These are phyloP conservation scores for Saturnia japonica DNA, from an alignment of 2,888 invertebrate species.

Conservation along the genomic window DNA sequence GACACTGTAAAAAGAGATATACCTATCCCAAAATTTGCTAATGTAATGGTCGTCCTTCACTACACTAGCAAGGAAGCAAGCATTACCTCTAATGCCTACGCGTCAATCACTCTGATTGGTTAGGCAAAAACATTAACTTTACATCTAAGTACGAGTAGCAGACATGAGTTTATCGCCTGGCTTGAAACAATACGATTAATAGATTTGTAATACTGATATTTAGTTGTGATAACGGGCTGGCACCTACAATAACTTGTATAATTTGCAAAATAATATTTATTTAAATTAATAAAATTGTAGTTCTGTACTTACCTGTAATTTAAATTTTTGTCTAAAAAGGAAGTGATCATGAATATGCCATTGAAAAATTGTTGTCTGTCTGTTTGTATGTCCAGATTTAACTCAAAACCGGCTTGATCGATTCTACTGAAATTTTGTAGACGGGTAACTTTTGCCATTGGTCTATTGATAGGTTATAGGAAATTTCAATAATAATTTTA, in stretches of 20 bases:
- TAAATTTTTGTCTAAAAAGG: too few relatives aligned
- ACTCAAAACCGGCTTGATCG: too few relatives aligned
- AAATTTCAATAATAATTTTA: too few relatives aligned
- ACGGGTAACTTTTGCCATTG: too few relatives aligned
- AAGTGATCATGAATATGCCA: too few relatives aligned
- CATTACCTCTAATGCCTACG: conserved; percentile 65
- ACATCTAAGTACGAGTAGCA: conserved; percentile 13
- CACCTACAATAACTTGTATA: not conserved
- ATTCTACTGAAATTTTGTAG: too few relatives aligned
- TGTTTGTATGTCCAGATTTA: too few relatives aligned
- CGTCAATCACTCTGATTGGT: conserved; percentile 71
- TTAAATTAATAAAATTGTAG: not conserved
- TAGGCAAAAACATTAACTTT: conserved; percentile 55
- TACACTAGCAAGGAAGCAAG: conserved; percentile 55
- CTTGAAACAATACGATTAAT: conserved; percentile 10
- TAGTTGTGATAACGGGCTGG: not conserved
- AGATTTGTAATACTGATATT: not conserved
- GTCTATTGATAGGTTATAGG: too few relatives aligned
- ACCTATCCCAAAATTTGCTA: conserved; percentile 13
- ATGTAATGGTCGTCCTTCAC: conserved; percentile 42
- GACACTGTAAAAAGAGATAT: not conserved
- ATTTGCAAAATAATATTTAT: not conserved
- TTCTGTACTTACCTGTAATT: too few relatives aligned
- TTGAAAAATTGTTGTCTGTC: too few relatives aligned
- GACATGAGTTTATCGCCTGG: not conserved